These are phyloP conservation scores for Aramus guarauna DNA, from an alignment of 2,113 vertebrate genomes.

Conservation along the genomic window DNA sequence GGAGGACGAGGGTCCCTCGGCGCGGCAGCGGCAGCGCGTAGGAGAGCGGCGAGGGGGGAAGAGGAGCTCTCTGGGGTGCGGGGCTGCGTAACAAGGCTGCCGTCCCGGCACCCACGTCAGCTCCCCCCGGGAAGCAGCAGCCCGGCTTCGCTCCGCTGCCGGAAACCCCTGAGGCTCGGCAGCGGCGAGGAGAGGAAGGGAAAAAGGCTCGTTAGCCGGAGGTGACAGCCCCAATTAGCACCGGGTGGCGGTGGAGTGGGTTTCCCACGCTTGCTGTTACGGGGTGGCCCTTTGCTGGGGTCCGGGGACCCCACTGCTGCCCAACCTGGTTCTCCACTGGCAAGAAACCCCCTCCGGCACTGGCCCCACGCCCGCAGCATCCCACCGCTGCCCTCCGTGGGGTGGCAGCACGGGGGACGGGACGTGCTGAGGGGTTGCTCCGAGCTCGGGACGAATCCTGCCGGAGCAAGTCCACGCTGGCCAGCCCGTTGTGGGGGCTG, in stretches of 20 bases:
- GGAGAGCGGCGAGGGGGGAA: not conserved
- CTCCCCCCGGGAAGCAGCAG: not conserved
- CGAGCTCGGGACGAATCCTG: not conserved
- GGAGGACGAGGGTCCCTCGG: not conserved
- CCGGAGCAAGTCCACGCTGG: too few species aligned
- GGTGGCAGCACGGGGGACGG: not conserved
- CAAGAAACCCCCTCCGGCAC: not conserved
- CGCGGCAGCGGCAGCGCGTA: not conserved
- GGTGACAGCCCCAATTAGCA: not conserved
- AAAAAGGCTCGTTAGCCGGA: constrained; percentile 5
- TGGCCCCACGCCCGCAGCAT: rapidly evolving
- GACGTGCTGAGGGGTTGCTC: too few species aligned
- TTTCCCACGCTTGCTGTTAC: not conserved
- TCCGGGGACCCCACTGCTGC: not conserved
- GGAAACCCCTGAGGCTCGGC: not conserved
- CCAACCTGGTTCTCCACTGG: not conserved
- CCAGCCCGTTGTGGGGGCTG: not conserved
- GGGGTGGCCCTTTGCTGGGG: not conserved
- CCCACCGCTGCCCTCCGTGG: not conserved
- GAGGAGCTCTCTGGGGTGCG: not conserved
- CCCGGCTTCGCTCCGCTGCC: not conserved
- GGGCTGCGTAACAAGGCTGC: not conserved
- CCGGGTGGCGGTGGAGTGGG: not conserved
- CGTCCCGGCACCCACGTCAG: not conserved
- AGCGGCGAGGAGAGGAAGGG: not conserved